Evolutionary conservation across 2,797 vertebrate species (phyloP).

Genomic region (Lerista edwardsae): DNA sequence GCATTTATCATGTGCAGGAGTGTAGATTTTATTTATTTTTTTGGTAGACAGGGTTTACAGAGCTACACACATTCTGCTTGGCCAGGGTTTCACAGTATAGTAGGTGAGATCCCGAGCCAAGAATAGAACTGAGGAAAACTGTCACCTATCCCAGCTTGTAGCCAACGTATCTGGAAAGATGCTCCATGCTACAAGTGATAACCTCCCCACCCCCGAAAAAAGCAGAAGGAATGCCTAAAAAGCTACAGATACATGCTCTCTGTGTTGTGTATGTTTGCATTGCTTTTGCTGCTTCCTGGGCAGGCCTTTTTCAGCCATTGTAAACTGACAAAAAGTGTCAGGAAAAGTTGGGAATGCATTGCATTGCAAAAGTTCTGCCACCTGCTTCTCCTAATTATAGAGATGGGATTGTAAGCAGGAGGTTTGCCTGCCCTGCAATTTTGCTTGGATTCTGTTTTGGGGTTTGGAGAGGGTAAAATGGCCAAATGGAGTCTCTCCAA

Average conservation of each 20-base stretch:
- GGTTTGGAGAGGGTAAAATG: background rate
- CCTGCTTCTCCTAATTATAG: background rate
- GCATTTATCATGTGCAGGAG: background rate
- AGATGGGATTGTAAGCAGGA: background rate
- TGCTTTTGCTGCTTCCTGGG: background rate
- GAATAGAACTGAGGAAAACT: background rate
- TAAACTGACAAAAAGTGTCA: background rate
- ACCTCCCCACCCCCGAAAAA: background rate
- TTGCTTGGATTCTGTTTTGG: background rate
- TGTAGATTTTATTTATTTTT: background rate
- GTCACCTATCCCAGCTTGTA: background rate
- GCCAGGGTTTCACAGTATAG: background rate
- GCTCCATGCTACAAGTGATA: background rate
- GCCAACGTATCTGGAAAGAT: background rate
- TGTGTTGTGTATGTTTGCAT: background rate
- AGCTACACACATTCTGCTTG: background rate
- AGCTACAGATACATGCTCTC: constrained; percentile 27
- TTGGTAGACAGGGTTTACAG: background rate
- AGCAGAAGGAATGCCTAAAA: constrained; percentile 25
- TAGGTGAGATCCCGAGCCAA: background rate
- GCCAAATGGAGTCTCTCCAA: background rate
- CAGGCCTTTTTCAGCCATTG: constrained; percentile 6
- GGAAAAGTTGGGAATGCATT: background rate
- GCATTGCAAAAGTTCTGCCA: background rate
- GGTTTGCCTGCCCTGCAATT: background rate